phyloP scores from a whole-genome alignment of 1,140 invertebrate species.

The Acromyrmex echinatior region DNA sequence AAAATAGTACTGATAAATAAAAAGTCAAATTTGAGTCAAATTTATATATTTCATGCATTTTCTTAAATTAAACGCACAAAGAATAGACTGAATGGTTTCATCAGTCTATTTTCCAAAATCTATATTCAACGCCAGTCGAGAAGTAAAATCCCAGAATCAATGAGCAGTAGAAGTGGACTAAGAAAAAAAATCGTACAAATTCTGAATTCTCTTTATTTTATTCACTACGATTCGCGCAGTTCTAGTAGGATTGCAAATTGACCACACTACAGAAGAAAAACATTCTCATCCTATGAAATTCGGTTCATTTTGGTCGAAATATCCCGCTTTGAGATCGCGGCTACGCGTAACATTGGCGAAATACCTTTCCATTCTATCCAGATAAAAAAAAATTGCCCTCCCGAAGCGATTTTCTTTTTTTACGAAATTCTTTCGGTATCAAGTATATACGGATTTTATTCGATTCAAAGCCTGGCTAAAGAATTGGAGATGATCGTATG shows the following conservation, averaged over 20 bases:
- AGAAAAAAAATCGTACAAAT: constrained; percentile 27
- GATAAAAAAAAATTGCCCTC: constrained; percentile 31
- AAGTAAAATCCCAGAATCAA: not conserved
- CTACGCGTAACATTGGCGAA: not conserved
- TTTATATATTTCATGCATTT: not conserved
- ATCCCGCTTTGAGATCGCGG: not conserved
- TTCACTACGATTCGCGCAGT: constrained; percentile 8
- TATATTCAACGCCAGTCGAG: not conserved
- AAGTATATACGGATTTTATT: constrained; percentile 40
- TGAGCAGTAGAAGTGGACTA: not conserved
- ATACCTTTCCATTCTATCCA: not conserved
- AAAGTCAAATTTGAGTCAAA: not conserved
- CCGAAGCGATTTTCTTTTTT: constrained; percentile 4
- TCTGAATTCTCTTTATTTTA: not conserved
- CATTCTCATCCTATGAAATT: constrained; percentile 20
- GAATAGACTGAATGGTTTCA: not conserved
- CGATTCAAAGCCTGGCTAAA: not conserved
- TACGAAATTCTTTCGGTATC: constrained; percentile 29
- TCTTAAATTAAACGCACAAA: not conserved
- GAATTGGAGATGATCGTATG: not conserved
- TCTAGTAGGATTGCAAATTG: not conserved
- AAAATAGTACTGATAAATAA: not conserved
- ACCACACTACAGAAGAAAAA: constrained; percentile 8
- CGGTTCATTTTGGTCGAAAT: constrained; percentile 27
- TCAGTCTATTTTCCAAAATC: constrained; percentile 13